These are phyloP conservation scores for Ptychochromis oligacanthus DNA, from an alignment of 2,113 vertebrate species.

Conservation along the genomic window DNA sequence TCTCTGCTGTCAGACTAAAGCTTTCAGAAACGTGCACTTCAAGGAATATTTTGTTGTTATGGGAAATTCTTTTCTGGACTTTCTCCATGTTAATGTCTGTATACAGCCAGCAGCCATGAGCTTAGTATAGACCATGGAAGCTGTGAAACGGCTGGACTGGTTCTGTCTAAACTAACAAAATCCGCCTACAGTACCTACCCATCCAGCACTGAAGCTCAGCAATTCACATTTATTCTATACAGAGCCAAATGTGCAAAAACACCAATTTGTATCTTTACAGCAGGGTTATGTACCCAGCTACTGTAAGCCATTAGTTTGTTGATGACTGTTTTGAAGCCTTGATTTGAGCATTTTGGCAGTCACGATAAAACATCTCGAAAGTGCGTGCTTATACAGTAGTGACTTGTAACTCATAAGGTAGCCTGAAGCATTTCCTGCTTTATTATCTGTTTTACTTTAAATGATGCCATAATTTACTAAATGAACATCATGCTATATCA, in stretches of 20 bases:
- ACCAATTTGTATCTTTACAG: background rate
- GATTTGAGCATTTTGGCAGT: background rate
- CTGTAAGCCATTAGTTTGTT: background rate
- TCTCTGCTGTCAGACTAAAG: background rate
- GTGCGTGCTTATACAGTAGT: background rate
- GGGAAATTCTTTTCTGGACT: rapidly evolving
- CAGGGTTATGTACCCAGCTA: background rate
- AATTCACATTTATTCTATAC: background rate
- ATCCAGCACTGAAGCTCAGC: background rate
- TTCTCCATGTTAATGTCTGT: background rate
- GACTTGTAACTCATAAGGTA: background rate
- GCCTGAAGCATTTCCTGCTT: background rate
- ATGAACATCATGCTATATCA: background rate
- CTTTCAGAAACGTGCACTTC: background rate
- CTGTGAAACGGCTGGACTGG: background rate
- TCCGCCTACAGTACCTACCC: background rate
- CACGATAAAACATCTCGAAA: background rate
- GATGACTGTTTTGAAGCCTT: background rate
- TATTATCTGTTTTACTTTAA: background rate
- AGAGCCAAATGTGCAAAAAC: background rate
- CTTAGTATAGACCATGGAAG: background rate
- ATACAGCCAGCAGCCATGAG: background rate
- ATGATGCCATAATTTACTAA: background rate
- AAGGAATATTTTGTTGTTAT: background rate
- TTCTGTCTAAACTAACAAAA: background rate